A percentile compares a stretch with the other conserved stretches of the same genome.
These are phyloP conservation scores for Tetragonula carbonaria DNA, from an alignment of 2,888 invertebrate species.

Conservation along the genomic window DNA sequence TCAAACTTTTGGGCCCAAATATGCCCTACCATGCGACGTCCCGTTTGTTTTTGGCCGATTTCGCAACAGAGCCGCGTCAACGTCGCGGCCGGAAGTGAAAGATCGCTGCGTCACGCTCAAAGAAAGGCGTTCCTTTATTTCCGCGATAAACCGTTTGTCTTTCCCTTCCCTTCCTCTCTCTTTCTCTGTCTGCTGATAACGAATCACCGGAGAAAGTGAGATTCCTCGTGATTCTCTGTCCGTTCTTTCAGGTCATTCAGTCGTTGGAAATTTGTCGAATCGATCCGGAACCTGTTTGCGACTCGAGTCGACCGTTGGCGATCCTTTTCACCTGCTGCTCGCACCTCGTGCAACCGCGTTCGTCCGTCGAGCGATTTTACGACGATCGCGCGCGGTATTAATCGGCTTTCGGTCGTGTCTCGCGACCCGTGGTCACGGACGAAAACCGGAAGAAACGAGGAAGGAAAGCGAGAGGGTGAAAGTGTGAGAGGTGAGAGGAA, in stretches of 20 bases:
- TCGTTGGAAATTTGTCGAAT: not conserved
- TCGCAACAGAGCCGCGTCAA: conserved; percentile 44
- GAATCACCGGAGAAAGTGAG: conserved; percentile 31
- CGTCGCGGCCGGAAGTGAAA: conserved; percentile 65
- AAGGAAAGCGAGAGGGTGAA: conserved; percentile 62
- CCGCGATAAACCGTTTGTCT: conserved; percentile 21
- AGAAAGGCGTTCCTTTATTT: conserved; percentile 54
- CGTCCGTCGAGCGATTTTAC: not conserved
- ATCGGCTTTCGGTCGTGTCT: conserved; percentile 9
- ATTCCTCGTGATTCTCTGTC: conserved; percentile 6
- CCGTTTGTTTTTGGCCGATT: conserved; percentile 52
- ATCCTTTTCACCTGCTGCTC: conserved; percentile 25
- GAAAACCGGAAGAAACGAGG: conserved; percentile 39
- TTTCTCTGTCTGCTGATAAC: conserved; percentile 22
- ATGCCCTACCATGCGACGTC: not conserved
- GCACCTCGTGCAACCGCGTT: not conserved
- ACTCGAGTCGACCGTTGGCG: not conserved
- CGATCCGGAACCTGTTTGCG: conserved; percentile 30
- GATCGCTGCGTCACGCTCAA: conserved; percentile 55
- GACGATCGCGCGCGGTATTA: not conserved
- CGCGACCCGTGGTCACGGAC: conserved; percentile 21
- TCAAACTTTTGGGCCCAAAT: too few species aligned
- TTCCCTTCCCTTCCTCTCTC: too few species aligned
- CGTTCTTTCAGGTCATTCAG: not conserved
- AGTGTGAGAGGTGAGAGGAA: conserved; percentile 56